Conservation (phyloP, 2,113 vertebrate genomes). For the Platysteira castanea region DNA sequence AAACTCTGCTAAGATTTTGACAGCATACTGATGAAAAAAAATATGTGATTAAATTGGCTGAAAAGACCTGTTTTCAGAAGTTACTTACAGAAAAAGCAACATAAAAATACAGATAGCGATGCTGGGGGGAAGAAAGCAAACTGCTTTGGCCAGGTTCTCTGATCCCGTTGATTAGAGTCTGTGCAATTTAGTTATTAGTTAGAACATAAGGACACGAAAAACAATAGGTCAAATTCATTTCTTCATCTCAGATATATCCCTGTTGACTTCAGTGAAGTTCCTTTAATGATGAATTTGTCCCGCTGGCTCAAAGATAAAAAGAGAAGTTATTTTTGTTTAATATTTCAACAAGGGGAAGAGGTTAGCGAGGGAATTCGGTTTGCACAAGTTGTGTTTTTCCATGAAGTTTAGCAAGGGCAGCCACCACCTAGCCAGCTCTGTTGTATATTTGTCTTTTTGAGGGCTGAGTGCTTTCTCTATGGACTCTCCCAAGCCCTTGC, state of each 20-base stretch:
- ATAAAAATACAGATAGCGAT: not conserved
- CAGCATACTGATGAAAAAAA: not conserved
- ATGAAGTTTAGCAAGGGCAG: slow-evolving; percentile 55
- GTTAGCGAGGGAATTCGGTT: slow-evolving; percentile 59
- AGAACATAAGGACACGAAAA: slow-evolving; percentile 15
- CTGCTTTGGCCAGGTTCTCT: not conserved
- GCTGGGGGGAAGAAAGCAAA: not conserved
- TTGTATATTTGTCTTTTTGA: slow-evolving; percentile 66
- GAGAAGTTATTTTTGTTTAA: slow-evolving; percentile 69
- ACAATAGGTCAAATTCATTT: slow-evolving; percentile 44
- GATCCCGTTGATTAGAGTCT: not conserved
- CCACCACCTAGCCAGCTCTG: slow-evolving; percentile 43
- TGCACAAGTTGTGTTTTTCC: slow-evolving; percentile 63
- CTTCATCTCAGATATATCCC: slow-evolving; percentile 36
- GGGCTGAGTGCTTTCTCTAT: slow-evolving; percentile 31
- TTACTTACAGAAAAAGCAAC: not conserved
- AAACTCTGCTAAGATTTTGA: not conserved
- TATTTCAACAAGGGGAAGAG: slow-evolving; percentile 71
- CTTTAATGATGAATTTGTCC: slow-evolving; percentile 58
- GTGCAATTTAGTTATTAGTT: slow-evolving; percentile 10
- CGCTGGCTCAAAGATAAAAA: slow-evolving; percentile 65
- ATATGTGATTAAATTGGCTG: not conserved
- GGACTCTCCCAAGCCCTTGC: slow-evolving; percentile 31
- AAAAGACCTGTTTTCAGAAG: not conserved
- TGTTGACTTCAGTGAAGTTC: slow-evolving; percentile 52